Evolutionary conservation across 1,140 invertebrate species (phyloP).

Genomic region (Drosophila navojoa): DNA sequence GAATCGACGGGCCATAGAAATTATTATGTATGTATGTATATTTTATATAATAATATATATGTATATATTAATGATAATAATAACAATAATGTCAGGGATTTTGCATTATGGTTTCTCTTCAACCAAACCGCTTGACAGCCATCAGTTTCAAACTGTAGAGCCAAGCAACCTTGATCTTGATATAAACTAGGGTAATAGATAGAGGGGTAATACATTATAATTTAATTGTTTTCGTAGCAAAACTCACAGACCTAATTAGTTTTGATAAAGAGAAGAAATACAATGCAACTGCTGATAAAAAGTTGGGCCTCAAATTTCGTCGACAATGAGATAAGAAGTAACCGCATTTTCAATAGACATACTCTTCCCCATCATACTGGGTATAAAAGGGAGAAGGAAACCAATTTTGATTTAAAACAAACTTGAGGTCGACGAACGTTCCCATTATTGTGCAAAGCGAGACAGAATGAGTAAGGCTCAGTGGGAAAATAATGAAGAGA

Average conservation of each 20-base stretch:
- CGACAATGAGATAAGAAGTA: background rate
- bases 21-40: too few species aligned
- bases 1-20: too few species aligned
- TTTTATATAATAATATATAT: background rate
- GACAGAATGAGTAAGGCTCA: constrained; percentile 36
- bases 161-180: background rate
- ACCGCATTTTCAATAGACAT: background rate
- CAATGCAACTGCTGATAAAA: background rate
- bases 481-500: constrained; percentile 87
- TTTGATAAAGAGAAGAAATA: background rate
- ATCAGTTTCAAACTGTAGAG: too few species aligned
- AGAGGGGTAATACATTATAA: background rate
- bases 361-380: too few species aligned
- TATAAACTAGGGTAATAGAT: background rate
- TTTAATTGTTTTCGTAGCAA: background rate
- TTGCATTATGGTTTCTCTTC: too few species aligned
- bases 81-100: too few species aligned
- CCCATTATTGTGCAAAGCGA: too few species aligned
- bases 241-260: background rate
- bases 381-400: too few species aligned
- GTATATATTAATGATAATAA: too few species aligned
- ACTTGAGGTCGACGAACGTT: too few species aligned
- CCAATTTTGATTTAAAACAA: too few species aligned
- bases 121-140: too few species aligned
- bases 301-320: background rate